Percentiles rank a stretch among this genome's conserved stretches.
These are phyloP conservation scores for Linyphia triangularis DNA, from an alignment of 2,888 invertebrate species.

Conservation along the genomic window DNA sequence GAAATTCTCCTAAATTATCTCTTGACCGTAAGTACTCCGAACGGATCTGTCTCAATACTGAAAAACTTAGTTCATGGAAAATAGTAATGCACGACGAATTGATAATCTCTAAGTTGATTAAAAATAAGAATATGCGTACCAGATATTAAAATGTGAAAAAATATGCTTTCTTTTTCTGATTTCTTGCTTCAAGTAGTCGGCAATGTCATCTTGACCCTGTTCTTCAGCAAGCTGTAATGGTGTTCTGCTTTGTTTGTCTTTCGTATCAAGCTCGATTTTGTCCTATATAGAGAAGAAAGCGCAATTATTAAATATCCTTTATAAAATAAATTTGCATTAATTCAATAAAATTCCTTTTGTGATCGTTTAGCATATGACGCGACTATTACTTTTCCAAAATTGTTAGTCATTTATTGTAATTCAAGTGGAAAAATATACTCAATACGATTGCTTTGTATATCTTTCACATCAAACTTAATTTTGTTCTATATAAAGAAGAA, in stretches of 20 bases:
- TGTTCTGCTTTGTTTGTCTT: constrained; percentile 95
- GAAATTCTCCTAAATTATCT: too few species aligned
- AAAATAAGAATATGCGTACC: constrained; percentile 82
- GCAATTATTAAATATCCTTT: too few species aligned
- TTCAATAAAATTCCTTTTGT: too few species aligned
- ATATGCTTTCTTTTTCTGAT: constrained; percentile 89
- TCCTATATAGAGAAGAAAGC: too few species aligned
- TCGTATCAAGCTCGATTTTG: constrained; percentile 90
- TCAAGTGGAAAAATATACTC: too few species aligned
- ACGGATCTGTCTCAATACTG: background rate
- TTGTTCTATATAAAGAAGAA: too few species aligned
- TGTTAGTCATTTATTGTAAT: too few species aligned
- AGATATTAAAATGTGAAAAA: constrained; percentile 92
- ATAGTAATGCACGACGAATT: background rate
- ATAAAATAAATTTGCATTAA: too few species aligned
- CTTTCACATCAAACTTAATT: too few species aligned
- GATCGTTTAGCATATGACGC: too few species aligned
- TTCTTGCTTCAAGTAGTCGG: constrained; percentile 89
- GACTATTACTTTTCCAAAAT: too few species aligned
- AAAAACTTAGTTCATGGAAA: background rate
- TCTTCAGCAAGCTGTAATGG: constrained; percentile 93
- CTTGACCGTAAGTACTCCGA: background rate
- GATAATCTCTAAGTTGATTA: background rate
- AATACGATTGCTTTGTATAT: too few species aligned
- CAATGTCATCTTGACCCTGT: constrained; percentile 91